Base-by-base conservation (phyloP, 2,888 invertebrate genomes). In the Aelia acuminata region DNA sequence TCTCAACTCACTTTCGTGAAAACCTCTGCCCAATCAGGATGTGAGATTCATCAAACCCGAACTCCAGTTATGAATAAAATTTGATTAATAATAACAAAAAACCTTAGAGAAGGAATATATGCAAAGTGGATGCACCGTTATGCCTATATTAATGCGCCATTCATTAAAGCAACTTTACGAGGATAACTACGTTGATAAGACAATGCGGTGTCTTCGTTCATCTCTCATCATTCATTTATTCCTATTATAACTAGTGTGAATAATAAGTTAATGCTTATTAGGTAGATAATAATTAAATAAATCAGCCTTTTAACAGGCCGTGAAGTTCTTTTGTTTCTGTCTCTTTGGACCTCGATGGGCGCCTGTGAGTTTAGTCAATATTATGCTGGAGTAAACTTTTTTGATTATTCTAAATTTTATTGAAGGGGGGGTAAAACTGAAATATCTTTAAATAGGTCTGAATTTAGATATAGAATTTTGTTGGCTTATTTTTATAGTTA, bases 171-270 rank as follows among this genome's bases (percentile, higher is more conserved):
- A 20, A 35, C 35, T 70, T 70, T 70, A 70, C 20, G 63, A 35
- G 18, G 63, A 18, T 70, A 70, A 70, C 31, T 18, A 70, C 20
- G 63, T 70, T 70, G 35, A 35, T 35, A 35, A 35, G 31, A 35
- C 63, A 70, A 70, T 70, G 7, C 18, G 18, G 63, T 35, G 18
- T 70, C 5, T 70, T 35, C 63, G 8, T 5, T 70, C n/a, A n/a
- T 70, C 63, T 70, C 63, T 70, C 63, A 70, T 70, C 63, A 18
- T 70, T 70, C 63, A 70, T 35, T 35, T 70, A 70, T 35, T 70
- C 31, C 2, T 70, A 35, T 70, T 70, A 70, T 70, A 70, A 70
- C 63, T 70, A 70, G 63, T 70, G 31, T 70, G 63, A 70, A 70
- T 31, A 70, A 4, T 18, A 35, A 70, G 35, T 70, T 70, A 35